Evolutionary conservation across 2,888 invertebrate genomes (phyloP), one percentile per base, ranked within the genome.

Genomic region (Lasioglossum morio): DNA sequence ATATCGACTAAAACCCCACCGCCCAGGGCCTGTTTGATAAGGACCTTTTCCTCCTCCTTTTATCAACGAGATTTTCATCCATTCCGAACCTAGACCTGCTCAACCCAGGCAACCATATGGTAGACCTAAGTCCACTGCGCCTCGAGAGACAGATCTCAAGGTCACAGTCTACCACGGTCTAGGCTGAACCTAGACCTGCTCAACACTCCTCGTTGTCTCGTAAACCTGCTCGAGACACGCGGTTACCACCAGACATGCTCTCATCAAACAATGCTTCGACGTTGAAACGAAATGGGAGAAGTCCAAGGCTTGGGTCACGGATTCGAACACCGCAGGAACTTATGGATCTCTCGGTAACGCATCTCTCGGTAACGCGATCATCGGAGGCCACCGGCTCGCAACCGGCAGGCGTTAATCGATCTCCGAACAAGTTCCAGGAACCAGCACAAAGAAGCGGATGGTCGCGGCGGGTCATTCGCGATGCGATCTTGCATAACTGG

Each of bases 401-500:
- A 40, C 23, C 53, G 40, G 34, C 19, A 14, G 70, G 72, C 57
- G 72, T 84, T 84, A 81, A 86, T 84, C 78, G 80, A 34, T 60
- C 14, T 66, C 60, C 81, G 78, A 78, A 84, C 66, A 53, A 74
- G 69, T 88, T 88, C 88, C 60, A 70, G 77, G 87, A 88, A 87
- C 30, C 72, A 34, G 70, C 70, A 72, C 79, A 86, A 81, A 81
- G 84, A 72, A 82, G 53, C 34, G 73, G 37, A 34, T 46, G 48
- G 79, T 76, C 77, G 66, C 78, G 76, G 30, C 77, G 75, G 84
- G 72, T 80, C 73, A 84, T 79, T 80, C 84, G 77, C 70, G 85
- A 77, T 63, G 57, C 78, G 75, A 81, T 81, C 81, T 86, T 86
- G 86, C 86, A 70, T 86, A 86, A 86, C 84, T 74, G 73, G 53